Evolutionary conservation across 2,888 invertebrate species (phyloP).

Genomic region (Rugalucina vietnamica): DNA sequence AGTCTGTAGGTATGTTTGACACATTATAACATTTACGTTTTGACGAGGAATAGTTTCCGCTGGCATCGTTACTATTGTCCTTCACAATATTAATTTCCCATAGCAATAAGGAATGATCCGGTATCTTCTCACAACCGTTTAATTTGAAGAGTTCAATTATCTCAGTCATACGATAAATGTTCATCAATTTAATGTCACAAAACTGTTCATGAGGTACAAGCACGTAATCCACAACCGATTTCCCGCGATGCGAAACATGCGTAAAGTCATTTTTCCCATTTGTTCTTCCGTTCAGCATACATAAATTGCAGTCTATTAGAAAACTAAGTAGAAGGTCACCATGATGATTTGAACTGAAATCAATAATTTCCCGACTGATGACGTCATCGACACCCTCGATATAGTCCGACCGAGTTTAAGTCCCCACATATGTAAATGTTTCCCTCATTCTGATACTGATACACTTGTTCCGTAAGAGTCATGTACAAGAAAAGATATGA

Average conservation of each 20-base stretch:
- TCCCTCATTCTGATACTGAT: constrained; percentile 23
- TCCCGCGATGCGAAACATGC: constrained; percentile 5
- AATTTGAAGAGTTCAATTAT: constrained; percentile 2
- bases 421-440: constrained; percentile 3
- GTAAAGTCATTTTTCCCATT: constrained; percentile 23
- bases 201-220: constrained; percentile 16
- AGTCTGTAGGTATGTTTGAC: neutral
- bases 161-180: constrained; percentile 23
- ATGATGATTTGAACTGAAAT: neutral
- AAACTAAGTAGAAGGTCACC: constrained; percentile 1
- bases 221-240: constrained; percentile 2
- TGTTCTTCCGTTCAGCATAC: constrained; percentile 38
- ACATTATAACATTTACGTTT: neutral
- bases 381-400: neutral
- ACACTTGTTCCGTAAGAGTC: neutral
- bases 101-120: constrained; percentile 8
- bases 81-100: neutral
- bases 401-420: constrained; percentile 14
- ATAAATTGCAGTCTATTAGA: constrained; percentile 1
- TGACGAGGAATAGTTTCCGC: neutral
- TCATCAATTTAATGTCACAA: neutral
- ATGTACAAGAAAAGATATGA: no score
- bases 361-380: neutral
- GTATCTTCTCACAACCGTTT: constrained; percentile 24
- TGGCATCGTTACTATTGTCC: no score